phyloP scores from a whole-genome alignment of 1,140 invertebrate genomes.

The Meloidogyne hapla region DNA sequence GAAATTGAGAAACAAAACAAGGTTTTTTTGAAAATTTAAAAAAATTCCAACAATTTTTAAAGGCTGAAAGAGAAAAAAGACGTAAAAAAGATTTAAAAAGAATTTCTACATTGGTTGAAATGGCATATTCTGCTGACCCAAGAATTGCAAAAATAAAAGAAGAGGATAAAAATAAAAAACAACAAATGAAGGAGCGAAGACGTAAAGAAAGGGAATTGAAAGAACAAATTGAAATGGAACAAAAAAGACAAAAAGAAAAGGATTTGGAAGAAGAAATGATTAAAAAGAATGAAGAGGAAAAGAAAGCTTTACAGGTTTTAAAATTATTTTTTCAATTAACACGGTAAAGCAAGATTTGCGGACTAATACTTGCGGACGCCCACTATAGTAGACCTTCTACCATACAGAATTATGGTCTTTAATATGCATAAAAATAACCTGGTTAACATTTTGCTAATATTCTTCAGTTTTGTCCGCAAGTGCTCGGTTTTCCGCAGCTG shows the following conservation, averaged over 20 bases:
- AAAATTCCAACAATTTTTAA: constrained; percentile 30
- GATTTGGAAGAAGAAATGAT: constrained; percentile 41
- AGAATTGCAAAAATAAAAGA: constrained; percentile 76
- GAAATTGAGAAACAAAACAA: constrained; percentile 99
- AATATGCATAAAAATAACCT: too few relatives aligned
- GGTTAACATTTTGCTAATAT: too few relatives aligned
- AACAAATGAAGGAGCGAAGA: constrained; percentile 67
- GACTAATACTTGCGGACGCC: too few relatives aligned
- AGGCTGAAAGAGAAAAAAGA: constrained; percentile 50
- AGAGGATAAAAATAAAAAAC: constrained; percentile 73
- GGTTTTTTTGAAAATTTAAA: constrained; percentile 66
- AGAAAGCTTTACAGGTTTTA: constrained; percentile 29
- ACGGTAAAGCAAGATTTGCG: too few relatives aligned
- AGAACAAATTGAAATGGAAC: constrained; percentile 65
- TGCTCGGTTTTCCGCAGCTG: too few relatives aligned
- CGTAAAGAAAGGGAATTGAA: constrained; percentile 61
- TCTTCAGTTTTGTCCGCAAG: too few relatives aligned
- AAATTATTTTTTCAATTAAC: too few relatives aligned
- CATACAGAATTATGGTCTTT: too few relatives aligned
- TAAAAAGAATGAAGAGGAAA: constrained; percentile 37
- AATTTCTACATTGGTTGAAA: constrained; percentile 69
- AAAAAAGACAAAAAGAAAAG: constrained; percentile 75
- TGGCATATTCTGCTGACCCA: constrained; percentile 89
- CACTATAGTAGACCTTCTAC: too few relatives aligned
- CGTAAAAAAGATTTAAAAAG: constrained; percentile 50